Base-by-base conservation (phyloP, 2,888 invertebrate species). In the Pachycephus smyrnensis region DNA sequence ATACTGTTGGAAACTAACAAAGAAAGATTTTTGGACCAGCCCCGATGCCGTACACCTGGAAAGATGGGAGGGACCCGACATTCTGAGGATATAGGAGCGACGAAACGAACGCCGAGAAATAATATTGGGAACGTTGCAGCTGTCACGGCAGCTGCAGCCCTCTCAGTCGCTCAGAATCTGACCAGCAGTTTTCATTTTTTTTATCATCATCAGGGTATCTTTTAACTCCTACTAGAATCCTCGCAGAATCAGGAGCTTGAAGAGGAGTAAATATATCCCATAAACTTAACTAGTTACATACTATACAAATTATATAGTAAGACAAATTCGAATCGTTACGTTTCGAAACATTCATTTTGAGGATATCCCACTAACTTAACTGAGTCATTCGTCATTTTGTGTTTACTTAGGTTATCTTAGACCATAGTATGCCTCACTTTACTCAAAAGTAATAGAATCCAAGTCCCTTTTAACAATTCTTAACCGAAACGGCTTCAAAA, bases 131-230 rank as follows among this genome's bases (percentile, higher is more conserved):
- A 55, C 36, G 76, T 73, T 68, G 78, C 79, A 79, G 79, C 79
- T 79, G 79, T 76, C 30, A 32, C 36, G n/a, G 36, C 37, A 68
- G 76, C 76, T 73, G 79, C 79, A 73, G 76, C 81, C 84, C 84
- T 82, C 84, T 82, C 55, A 55, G 55, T 83, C 76, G 82, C 85
- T 85, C 82, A 85, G 84, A 84, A 85, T 89, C 86, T 85, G 85
- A 86, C 83, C 85, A 80, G 79, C 86, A 85, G 85, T 55, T 55
- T 55, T 55, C 23, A 55, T 55, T 55, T 55, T 3, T 37, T 40
- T 55, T 23, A 55, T 55, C 55, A 23, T 55, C 55, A 55, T 55
- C 55, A 55, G 55, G 23, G 55, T 55, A 55, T 55, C 55, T 55
- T 55, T 15, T 55, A 55, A 55, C 23, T 15, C 55, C 23, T 23